Evolutionary conservation across 2,888 invertebrate species (phyloP), one percentile per base, ranked within the genome.

Genomic region (Hyles lineata): DNA sequence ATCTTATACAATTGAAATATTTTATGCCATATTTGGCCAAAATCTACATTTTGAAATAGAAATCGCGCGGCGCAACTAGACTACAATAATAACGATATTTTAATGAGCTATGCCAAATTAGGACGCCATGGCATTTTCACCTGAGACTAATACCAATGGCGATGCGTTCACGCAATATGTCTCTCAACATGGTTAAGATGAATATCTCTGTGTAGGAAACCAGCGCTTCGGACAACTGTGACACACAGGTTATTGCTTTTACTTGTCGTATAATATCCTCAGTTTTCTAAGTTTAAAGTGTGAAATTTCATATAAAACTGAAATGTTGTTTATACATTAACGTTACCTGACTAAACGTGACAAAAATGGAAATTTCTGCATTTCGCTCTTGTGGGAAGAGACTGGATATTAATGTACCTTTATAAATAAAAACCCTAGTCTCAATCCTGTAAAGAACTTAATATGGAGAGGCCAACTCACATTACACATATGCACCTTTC

Each of bases 41-140:
- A 61, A 29, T 59, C 9, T 23, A 23, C 7, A 21, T 59, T 32
- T 21, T 15, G 3, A 43, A 63, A n/a, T 11, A 9, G 19, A 25
- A 62, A 21, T 35, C 9, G 15, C 43, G 11, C 21, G 21, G 1
- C 19, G 63, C 15, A 21, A 35, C 63, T 63, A 11, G 63, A 43
- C 9, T 43, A 15, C 35, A 35, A 63, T 63, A 43, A 63, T 63
- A 43, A 43, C 21, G 43, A 35, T 63, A 63, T 67, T 50, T 50
- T 67, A 67, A 67, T 50, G 67, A 67, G 43, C 50, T 67, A 67
- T 50, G 50, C 67, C 67, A 67, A 50, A 67, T 67, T 67, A 50
- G 67, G 67, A 67, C 23, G 43, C 67, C 43, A 67, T 67, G 50
- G 50, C 67, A 67, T 67, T 67, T 67, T 67, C 50, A 67, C 67